These are phyloP conservation scores for Melanophora roralis DNA, from an alignment of 2,888 invertebrate genomes.

Conservation along the genomic window DNA sequence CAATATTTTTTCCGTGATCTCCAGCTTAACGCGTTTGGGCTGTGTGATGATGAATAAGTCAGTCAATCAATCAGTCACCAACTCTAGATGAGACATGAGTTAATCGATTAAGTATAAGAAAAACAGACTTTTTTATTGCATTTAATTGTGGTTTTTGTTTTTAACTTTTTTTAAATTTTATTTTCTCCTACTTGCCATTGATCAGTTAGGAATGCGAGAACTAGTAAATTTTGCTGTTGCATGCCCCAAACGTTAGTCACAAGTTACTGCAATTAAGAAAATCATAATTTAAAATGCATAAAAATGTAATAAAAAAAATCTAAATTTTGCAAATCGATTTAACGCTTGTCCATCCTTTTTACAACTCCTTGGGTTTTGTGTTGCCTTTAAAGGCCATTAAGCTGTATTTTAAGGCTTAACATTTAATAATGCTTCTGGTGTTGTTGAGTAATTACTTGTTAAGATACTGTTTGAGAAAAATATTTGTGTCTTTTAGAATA, in stretches of 20 bases:
- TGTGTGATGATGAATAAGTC: too few relatives aligned
- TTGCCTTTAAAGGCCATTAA: conserved; percentile 1
- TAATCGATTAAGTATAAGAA: too few relatives aligned
- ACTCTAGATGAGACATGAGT: too few relatives aligned
- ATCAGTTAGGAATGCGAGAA: not conserved
- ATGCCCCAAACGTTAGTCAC: conserved; percentile 16
- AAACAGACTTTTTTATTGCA: too few relatives aligned
- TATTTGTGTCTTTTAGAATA: not conserved
- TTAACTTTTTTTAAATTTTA: conserved; percentile 36
- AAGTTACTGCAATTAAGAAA: conserved; percentile 45
- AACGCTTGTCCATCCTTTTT: conserved; percentile 72
- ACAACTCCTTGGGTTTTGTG: conserved; percentile 1
- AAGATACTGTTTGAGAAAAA: not conserved
- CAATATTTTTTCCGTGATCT: too few relatives aligned
- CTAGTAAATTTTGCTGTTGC: not conserved
- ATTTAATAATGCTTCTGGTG: not conserved
- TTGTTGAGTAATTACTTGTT: not conserved
- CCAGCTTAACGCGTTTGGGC: too few relatives aligned
- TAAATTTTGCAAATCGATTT: conserved; percentile 72
- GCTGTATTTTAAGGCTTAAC: conserved; percentile 10
- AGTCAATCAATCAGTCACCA: too few relatives aligned
- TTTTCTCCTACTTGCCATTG: conserved; percentile 28
- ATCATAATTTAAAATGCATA: conserved; percentile 62
- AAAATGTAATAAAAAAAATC: conserved; percentile 63
- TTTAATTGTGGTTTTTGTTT: conserved; percentile 57